Evolutionary conservation across 1,140 invertebrate species (phyloP).

Genomic region (Diorhabda carinulata): DNA sequence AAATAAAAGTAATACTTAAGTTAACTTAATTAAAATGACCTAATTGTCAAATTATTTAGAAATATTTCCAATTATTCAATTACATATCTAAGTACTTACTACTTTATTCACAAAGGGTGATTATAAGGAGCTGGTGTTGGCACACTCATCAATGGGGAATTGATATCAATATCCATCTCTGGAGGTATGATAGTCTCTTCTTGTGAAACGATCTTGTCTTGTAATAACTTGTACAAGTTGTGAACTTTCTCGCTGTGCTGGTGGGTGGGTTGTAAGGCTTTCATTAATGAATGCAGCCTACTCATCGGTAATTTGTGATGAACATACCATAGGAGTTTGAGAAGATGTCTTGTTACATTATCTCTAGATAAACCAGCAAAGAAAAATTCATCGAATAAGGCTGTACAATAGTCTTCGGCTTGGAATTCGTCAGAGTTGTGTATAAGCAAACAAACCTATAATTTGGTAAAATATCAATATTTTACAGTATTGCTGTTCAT

Average conservation of each 20-base stretch:
- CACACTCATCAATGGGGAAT: slow-evolving; percentile 82
- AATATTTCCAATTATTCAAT: not conserved
- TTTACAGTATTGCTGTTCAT: too few relatives aligned
- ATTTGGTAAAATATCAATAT: slow-evolving; percentile 20
- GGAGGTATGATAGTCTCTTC: slow-evolving; percentile 60
- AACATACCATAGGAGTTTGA: slow-evolving; percentile 90
- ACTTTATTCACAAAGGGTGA: slow-evolving; percentile 35
- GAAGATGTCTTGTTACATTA: slow-evolving; percentile 89
- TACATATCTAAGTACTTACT: too few relatives aligned
- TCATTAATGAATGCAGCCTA: slow-evolving; percentile 77
- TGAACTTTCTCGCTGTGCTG: slow-evolving; percentile 84
- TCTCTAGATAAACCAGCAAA: slow-evolving; percentile 83
- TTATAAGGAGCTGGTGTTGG: slow-evolving; percentile 75
- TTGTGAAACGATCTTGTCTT: slow-evolving; percentile 71
- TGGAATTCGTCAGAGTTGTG: slow-evolving; percentile 89
- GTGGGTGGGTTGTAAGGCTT: slow-evolving; percentile 80
- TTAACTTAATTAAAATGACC: slow-evolving; percentile 13
- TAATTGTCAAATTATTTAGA: not conserved
- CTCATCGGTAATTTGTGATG: slow-evolving; percentile 78
- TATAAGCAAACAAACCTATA: slow-evolving; percentile 76
- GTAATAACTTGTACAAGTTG: slow-evolving; percentile 70
- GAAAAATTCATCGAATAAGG: slow-evolving; percentile 95
- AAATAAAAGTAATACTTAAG: slow-evolving; percentile 15
- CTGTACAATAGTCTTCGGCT: slow-evolving; percentile 91
- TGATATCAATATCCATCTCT: slow-evolving; percentile 66